Evolutionary conservation across 2,888 invertebrate species (phyloP).

Genomic region (Baccha elongata): DNA sequence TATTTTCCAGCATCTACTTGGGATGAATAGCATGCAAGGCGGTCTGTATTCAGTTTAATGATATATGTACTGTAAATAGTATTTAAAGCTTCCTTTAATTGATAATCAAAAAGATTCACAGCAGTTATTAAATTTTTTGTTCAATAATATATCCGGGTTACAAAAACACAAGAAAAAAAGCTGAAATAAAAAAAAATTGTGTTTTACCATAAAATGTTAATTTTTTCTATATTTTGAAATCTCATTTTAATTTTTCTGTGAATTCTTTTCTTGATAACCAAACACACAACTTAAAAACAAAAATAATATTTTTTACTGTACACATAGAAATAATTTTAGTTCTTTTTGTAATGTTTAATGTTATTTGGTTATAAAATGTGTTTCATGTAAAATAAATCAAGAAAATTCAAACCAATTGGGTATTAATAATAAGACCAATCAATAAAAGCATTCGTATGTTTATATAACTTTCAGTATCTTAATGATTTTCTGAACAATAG

Average conservation of each 20-base stretch:
- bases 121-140: constrained; percentile 20
- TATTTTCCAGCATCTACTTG: constrained; percentile 20
- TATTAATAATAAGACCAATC: not conserved
- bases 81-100: constrained; percentile 28
- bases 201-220: not conserved
- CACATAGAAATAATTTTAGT: not conserved
- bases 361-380: not conserved
- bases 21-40: constrained; percentile 29
- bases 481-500: not conserved
- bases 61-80: constrained; percentile 55
- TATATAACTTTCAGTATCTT: not conserved
- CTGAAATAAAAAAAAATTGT: constrained; percentile 14
- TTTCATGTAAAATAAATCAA: not conserved
- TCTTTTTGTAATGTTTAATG: not conserved
- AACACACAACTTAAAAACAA: not conserved
- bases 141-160: constrained; percentile 4
- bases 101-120: constrained; percentile 10
- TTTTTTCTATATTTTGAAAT: no score
- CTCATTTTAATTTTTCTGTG: constrained; percentile 1
- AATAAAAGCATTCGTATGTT: not conserved
- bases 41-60: constrained; percentile 27
- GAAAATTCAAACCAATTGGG: no score
- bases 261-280: not conserved
- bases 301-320: not conserved
- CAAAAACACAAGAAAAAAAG: not conserved